phyloP scores from a whole-genome alignment of 1,140 invertebrate species.

The Papilio dardanus region DNA sequence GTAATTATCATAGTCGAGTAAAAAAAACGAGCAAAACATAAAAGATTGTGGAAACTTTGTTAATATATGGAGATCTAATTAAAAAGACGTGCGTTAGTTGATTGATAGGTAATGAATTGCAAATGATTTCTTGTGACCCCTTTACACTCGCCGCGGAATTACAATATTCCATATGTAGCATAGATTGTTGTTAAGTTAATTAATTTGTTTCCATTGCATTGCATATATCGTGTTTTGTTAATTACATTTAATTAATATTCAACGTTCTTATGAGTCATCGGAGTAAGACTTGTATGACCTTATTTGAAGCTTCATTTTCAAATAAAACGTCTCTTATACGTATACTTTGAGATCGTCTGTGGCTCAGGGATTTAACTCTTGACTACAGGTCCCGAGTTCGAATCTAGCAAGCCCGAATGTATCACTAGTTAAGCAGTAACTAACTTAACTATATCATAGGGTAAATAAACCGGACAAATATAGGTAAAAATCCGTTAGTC shows the following conservation, averaged over 20 bases:
- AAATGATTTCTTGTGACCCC: conserved; percentile 34
- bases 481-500: too few species aligned
- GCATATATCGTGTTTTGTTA: conserved; percentile 18
- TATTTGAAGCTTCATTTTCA: conserved; percentile 11
- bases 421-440: too few species aligned
- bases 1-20: neutral
- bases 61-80: conserved; percentile 28
- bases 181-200: conserved; percentile 25
- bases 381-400: too few species aligned
- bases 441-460: neutral
- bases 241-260: conserved; percentile 22
- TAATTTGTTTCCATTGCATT: conserved; percentile 31
- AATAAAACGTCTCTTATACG: neutral
- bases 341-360: too few species aligned
- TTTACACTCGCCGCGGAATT: conserved; percentile 27
- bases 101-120: conserved; percentile 30
- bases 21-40: neutral
- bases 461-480: neutral
- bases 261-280: neutral
- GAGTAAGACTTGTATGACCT: neutral
- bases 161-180: conserved; percentile 32
- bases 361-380: too few species aligned
- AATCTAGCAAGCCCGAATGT: too few species aligned
- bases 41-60: neutral
- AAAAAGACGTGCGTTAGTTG: conserved; percentile 28